A percentile compares a stretch with the other conserved stretches of the same genome.
These are phyloP conservation scores for Brachyptera risi DNA, from an alignment of 2,888 invertebrate species.

Conservation along the genomic window DNA sequence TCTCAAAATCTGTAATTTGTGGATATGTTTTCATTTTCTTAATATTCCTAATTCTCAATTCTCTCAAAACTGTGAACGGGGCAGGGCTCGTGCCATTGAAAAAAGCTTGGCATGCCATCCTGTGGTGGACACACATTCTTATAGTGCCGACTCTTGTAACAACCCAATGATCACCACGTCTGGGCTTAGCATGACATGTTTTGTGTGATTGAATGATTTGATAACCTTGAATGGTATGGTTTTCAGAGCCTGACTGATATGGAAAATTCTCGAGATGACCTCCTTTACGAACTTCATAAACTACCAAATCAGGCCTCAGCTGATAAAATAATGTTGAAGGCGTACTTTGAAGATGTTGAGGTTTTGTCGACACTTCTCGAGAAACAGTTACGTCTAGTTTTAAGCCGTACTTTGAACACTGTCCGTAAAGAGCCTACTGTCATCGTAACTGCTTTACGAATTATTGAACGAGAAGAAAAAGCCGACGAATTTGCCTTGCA, in stretches of 20 bases:
- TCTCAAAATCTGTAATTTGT: too few species aligned
- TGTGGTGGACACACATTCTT: too few species aligned
- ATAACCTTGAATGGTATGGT: too few species aligned
- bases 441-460: conserved; percentile 92
- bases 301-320: conserved; percentile 85
- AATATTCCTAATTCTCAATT: too few species aligned
- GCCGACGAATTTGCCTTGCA: conserved; percentile 79
- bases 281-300: conserved; percentile 90
- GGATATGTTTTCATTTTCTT: too few species aligned
- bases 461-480: conserved; percentile 95
- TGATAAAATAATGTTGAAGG: conserved; percentile 88
- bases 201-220: too few species aligned
- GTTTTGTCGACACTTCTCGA: conserved; percentile 82
- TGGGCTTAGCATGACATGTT: too few species aligned
- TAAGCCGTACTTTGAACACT: conserved; percentile 87
- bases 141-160: too few species aligned
- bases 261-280: conserved; percentile 94
- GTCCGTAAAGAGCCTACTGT: conserved; percentile 92
- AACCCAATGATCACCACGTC: too few species aligned
- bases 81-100: too few species aligned
- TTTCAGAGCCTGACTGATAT: conserved; percentile 82
- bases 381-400: conserved; percentile 85
- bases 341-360: conserved; percentile 95
- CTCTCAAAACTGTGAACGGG: too few species aligned
- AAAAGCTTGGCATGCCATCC: too few species aligned